Percentiles rank a stretch among this genome's conserved stretches.
Conservation (phyloP, 1,140 invertebrate genomes). For the Nebria ingens region DNA sequence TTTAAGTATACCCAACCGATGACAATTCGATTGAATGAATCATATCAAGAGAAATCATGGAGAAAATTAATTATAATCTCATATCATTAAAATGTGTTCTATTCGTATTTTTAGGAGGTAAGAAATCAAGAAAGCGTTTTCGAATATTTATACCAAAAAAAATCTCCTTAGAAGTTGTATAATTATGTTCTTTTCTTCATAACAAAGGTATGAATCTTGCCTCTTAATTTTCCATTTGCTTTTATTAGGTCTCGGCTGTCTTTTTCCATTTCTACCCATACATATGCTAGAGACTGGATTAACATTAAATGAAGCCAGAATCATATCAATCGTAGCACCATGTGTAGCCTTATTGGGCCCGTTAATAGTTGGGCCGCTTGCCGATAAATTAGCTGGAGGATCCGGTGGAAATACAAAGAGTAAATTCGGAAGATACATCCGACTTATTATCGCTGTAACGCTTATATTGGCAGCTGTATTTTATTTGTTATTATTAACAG, state of each 20-base stretch:
- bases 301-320: conserved; percentile 52
- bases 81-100: conserved; percentile 42
- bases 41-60: neutral
- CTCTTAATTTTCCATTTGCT: neutral
- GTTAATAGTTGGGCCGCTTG: conserved; percentile 51
- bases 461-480: conserved; percentile 55
- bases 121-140: conserved; percentile 14
- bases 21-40: neutral
- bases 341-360: conserved; percentile 59
- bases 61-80: conserved; percentile 33
- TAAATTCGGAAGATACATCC: conserved; percentile 40
- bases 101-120: conserved; percentile 43
- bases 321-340: conserved; percentile 63
- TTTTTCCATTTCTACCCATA: conserved; percentile 62
- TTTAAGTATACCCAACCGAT: neutral
- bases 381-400: conserved; percentile 49
- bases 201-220: neutral
- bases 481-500: conserved; percentile 51
- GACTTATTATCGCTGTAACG: conserved; percentile 55
- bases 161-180: neutral
- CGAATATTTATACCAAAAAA: neutral
- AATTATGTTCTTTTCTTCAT: conserved; percentile 4
- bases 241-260: conserved; percentile 53
- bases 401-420: conserved; percentile 33
- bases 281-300: conserved; percentile 63